Conservation (phyloP, 2,888 invertebrate species). For the Chironomus riparius region DNA sequence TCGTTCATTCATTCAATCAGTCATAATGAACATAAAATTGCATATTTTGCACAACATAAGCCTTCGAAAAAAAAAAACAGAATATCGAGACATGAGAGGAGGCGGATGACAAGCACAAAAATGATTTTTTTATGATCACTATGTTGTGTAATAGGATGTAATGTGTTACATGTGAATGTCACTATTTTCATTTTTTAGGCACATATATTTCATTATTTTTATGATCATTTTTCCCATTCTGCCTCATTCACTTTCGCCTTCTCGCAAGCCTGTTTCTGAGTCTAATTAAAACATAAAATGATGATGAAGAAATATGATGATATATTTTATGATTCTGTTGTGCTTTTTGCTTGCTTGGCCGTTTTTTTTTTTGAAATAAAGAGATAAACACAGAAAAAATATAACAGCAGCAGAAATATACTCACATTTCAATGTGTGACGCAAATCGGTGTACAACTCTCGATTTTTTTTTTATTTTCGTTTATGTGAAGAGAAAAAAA, state of each 20-base stretch:
- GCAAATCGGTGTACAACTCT: background rate
- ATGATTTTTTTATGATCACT: slow-evolving; percentile 1
- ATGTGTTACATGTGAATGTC: too few species aligned
- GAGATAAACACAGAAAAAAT: too few species aligned
- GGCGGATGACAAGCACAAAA: background rate
- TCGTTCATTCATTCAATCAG: too few species aligned
- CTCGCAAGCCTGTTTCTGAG: background rate
- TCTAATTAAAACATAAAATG: slow-evolving; percentile 25
- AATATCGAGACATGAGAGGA: too few species aligned
- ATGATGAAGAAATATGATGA: slow-evolving; percentile 21
- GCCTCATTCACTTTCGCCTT: background rate
- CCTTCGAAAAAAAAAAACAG: too few species aligned
- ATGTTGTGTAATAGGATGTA: background rate
- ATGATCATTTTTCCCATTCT: too few species aligned
- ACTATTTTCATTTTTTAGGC: too few species aligned
- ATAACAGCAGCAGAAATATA: background rate
- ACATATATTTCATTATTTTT: too few species aligned
- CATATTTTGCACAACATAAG: too few species aligned
- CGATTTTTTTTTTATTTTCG: background rate
- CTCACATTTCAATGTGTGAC: slow-evolving; percentile 1
- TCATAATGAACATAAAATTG: too few species aligned
- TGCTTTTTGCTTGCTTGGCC: background rate
- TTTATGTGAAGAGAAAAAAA: background rate
- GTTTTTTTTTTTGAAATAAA: background rate
- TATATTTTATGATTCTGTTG: slow-evolving; percentile 9